Evolutionary conservation across 2,888 invertebrate species (phyloP).

Genomic region (Drosophila ezoana): DNA sequence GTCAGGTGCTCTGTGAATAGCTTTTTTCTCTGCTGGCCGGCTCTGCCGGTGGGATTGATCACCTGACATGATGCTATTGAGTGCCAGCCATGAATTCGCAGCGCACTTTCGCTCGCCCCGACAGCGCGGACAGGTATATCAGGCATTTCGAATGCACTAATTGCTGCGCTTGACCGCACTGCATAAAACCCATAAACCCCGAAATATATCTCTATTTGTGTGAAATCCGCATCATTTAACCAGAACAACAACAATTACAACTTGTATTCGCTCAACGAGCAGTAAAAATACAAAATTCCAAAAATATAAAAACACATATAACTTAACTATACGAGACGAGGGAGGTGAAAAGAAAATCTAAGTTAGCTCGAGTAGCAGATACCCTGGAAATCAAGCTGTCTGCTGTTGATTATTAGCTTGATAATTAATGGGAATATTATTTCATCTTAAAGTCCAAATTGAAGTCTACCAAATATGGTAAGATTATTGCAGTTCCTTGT

Average conservation of each 20-base stretch:
- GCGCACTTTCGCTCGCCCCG: too few species aligned
- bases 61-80: constrained; percentile 49
- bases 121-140: constrained; percentile 17
- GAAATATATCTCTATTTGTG: constrained; percentile 15
- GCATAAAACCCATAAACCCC: constrained; percentile 19
- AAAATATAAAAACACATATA: constrained; percentile 40
- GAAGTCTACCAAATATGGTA: too few species aligned
- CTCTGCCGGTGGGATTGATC: constrained; percentile 42
- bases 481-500: too few species aligned
- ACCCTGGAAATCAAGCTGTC: neutral
- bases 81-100: constrained; percentile 17
- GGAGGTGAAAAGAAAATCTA: neutral
- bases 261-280: constrained; percentile 27
- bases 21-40: constrained; percentile 9
- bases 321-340: constrained; percentile 20
- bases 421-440: too few species aligned
- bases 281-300: constrained; percentile 38
- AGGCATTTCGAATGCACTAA: constrained; percentile 64
- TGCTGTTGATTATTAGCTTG: too few species aligned
- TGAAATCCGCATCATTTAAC: constrained; percentile 42
- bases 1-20: constrained; percentile 62
- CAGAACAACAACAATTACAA: constrained; percentile 35
- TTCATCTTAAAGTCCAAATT: too few species aligned
- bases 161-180: constrained; percentile 67
- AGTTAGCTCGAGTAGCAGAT: neutral